A percentile compares a stretch with the other conserved stretches of the same genome.
These are phyloP conservation scores for Cataglyphis livida DNA, from an alignment of 2,888 invertebrate species.

Conservation along the genomic window DNA sequence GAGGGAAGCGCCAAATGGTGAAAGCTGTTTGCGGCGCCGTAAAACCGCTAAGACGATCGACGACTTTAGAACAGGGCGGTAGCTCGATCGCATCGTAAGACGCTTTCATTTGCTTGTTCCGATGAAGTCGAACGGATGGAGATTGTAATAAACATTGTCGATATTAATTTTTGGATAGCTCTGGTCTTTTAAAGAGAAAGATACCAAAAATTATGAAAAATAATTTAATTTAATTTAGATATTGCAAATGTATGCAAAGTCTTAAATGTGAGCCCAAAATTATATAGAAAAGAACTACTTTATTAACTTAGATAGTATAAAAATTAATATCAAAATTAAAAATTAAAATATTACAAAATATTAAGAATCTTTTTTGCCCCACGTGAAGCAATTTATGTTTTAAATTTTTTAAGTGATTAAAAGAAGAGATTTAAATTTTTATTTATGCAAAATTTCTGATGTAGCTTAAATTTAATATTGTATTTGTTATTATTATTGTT, in stretches of 20 bases:
- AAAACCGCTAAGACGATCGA: slow-evolving; percentile 46
- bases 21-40: slow-evolving; percentile 37
- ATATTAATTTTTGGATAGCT: slow-evolving; percentile 14
- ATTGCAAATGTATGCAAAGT: background rate
- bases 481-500: background rate
- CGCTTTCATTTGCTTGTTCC: background rate
- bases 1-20: slow-evolving; percentile 19
- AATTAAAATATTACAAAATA: background rate
- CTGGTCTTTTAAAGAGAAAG: background rate
- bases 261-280: background rate
- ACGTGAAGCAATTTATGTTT: background rate
- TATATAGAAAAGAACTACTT: background rate
- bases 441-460: background rate
- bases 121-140: slow-evolving; percentile 4
- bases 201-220: background rate
- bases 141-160: slow-evolving; percentile 1
- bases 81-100: slow-evolving; percentile 10
- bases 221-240: slow-evolving; percentile 10
- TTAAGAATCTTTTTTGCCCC: background rate
- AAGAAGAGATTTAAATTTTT: background rate
- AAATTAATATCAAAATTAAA: background rate
- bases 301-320: background rate
- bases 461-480: background rate
- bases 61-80: slow-evolving; percentile 38
- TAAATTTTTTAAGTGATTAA: background rate